These are phyloP conservation scores for Drosophila arizonae DNA, from an alignment of 1,140 invertebrate species.

Conservation along the genomic window DNA sequence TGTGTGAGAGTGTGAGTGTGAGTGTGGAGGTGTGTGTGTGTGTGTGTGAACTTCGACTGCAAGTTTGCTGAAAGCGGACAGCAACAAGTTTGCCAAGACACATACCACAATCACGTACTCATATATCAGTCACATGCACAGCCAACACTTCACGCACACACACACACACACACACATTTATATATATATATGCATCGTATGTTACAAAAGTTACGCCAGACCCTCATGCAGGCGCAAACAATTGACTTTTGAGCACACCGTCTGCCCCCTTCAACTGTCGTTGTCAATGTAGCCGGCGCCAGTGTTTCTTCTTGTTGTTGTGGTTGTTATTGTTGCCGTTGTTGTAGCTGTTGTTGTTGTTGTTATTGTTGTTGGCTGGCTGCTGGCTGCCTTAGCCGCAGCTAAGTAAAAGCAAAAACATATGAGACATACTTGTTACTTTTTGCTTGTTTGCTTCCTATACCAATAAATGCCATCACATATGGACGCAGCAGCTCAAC, in stretches of 20 bases:
- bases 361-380: slow-evolving; percentile 8
- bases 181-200: slow-evolving; percentile 20
- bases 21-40: slow-evolving; percentile 7
- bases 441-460: slow-evolving; percentile 57
- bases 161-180: slow-evolving; percentile 27
- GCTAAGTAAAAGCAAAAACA: slow-evolving; percentile 76
- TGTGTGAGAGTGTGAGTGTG: not conserved
- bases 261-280: slow-evolving; percentile 26
- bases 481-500: slow-evolving; percentile 47
- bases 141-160: slow-evolving; percentile 37
- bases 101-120: slow-evolving; percentile 53
- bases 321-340: slow-evolving; percentile 46
- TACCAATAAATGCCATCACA: slow-evolving; percentile 62
- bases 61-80: slow-evolving; percentile 39
- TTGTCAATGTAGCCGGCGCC: slow-evolving; percentile 48
- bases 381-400: slow-evolving; percentile 45
- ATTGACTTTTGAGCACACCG: slow-evolving; percentile 67
- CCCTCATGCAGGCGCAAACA: slow-evolving; percentile 71
- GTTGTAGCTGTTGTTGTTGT: slow-evolving; percentile 27
- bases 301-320: slow-evolving; percentile 40
- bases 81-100: slow-evolving; percentile 51
- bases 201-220: slow-evolving; percentile 61
- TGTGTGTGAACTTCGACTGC: slow-evolving; percentile 36
- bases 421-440: slow-evolving; percentile 75
- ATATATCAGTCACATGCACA: slow-evolving; percentile 39